These are phyloP conservation scores for Columba janthina DNA, from an alignment of 2,113 vertebrate genomes.

Conservation along the genomic window DNA sequence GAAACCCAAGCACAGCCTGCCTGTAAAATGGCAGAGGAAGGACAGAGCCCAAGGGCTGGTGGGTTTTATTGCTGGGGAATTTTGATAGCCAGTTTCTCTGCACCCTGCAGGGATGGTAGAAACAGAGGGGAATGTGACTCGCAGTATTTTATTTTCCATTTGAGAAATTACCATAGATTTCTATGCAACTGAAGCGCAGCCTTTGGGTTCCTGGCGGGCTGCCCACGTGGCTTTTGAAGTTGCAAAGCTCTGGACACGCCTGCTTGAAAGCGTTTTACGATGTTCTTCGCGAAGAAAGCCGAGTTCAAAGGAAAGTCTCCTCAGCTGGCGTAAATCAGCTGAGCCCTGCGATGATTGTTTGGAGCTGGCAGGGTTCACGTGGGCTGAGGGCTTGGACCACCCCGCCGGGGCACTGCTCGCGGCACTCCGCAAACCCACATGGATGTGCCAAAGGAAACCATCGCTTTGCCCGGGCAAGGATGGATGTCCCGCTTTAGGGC, in stretches of 20 bases:
- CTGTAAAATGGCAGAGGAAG: background rate
- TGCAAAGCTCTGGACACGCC: constrained; percentile 14
- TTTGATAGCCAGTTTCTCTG: background rate
- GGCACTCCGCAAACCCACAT: rapidly evolving
- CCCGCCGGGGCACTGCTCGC: background rate
- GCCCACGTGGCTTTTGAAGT: constrained; percentile 26
- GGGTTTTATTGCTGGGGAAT: background rate
- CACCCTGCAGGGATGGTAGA: background rate
- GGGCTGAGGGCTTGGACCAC: background rate
- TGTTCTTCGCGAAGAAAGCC: background rate
- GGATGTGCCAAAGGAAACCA: background rate
- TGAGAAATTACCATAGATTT: constrained; percentile 21
- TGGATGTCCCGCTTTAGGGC: background rate
- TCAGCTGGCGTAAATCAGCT: constrained; percentile 9
- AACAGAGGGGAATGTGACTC: background rate
- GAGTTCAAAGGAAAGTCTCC: constrained; percentile 22
- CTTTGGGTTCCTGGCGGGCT: background rate
- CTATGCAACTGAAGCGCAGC: background rate
- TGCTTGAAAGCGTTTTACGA: background rate
- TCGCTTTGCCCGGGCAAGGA: background rate
- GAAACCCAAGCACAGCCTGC: background rate
- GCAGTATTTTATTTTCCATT: background rate
- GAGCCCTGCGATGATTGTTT: background rate
- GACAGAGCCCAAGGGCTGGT: background rate
- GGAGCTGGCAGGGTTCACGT: background rate